Base-by-base conservation (phyloP, 2,797 vertebrate species). In the Sebastes jordani region DNA sequence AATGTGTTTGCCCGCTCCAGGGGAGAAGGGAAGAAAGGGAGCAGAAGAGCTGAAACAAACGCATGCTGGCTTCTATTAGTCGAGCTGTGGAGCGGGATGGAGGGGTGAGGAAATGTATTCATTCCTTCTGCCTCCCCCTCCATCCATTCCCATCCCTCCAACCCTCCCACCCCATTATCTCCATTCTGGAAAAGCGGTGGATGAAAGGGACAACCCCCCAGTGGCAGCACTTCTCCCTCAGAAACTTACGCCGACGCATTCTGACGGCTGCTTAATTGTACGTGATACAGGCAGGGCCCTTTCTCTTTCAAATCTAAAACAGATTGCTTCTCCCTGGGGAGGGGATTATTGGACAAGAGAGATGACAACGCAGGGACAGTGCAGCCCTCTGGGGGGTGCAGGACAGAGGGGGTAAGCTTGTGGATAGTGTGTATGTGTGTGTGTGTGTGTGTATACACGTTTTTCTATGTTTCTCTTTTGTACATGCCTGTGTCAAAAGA, bases 41-140 rank as follows among this genome's bases (percentile, higher is more conserved):
- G 91, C 93, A 92, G 90, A 84, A 86, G 92, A 95, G 91, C 92
- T 94, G 93, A 95, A 95, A 94, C 93, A 92, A 88, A 93, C 79
- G 86, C 94, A 95, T 91, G 92, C 94, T 94, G 95, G 92, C 92
- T 95, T 96, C 94, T 94, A 95, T 95, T 94, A 95, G 93, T 87
- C 14, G 83, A 93, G 91, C 89, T 86, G 89, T 85, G 84, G 88
- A 91, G 92, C 46, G 80, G 86, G 86, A 91, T 89, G 86, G 90
- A 90, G 83, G 91, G 90, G 89, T 85, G 82, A 92, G 84, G 91
- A 91, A 91, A 93, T 69, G 81, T 89, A 91, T 91, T 90, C 88
- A 87, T 91, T 82, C 88, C 84, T 82, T 71, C 76, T 82, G 52
- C 74, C 7, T 7, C 25, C 7, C 46, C 59, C 38, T 59, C 60